Conservation (phyloP, 1,140 invertebrate species). For the Caenorhabditis latens region DNA sequence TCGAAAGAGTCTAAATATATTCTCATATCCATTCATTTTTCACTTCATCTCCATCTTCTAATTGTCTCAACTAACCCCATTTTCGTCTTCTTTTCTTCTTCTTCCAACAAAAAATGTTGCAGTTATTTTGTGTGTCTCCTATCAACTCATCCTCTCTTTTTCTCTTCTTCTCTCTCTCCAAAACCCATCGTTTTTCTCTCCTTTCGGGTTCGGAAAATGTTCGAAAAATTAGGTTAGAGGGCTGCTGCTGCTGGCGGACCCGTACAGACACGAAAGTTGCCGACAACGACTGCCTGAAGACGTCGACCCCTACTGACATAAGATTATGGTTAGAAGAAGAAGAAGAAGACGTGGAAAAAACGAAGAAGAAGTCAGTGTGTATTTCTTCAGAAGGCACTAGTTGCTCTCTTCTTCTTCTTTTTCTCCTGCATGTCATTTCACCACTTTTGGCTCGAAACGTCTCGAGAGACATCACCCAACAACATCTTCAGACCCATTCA, state of each 20-base stretch:
- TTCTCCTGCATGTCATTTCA: conserved; percentile 54
- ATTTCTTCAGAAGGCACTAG: neutral
- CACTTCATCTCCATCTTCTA: too few species aligned
- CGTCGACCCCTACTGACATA: conserved; percentile 38
- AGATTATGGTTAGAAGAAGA: conserved; percentile 29
- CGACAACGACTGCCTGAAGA: neutral
- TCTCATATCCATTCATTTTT: too few species aligned
- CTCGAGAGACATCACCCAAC: conserved; percentile 41
- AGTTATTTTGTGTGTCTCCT: conserved; percentile 7
- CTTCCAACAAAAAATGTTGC: neutral
- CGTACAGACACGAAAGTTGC: neutral
- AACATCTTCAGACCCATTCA: conserved; percentile 13
- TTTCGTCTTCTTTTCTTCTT: neutral
- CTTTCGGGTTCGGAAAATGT: conserved; percentile 5
- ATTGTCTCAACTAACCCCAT: neutral
- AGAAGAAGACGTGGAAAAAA: neutral
- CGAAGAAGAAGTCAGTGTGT: conserved; percentile 25
- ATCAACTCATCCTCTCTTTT: neutral
- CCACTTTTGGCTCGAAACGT: conserved; percentile 30
- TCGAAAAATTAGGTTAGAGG: conserved; percentile 38
- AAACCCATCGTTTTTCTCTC: neutral
- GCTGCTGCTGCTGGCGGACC: neutral
- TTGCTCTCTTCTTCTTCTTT: neutral
- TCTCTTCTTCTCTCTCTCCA: neutral
- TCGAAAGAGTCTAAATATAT: too few species aligned